Evolutionary conservation across 2,797 vertebrate species (phyloP).

Genomic region (Poliocrania exsul): DNA sequence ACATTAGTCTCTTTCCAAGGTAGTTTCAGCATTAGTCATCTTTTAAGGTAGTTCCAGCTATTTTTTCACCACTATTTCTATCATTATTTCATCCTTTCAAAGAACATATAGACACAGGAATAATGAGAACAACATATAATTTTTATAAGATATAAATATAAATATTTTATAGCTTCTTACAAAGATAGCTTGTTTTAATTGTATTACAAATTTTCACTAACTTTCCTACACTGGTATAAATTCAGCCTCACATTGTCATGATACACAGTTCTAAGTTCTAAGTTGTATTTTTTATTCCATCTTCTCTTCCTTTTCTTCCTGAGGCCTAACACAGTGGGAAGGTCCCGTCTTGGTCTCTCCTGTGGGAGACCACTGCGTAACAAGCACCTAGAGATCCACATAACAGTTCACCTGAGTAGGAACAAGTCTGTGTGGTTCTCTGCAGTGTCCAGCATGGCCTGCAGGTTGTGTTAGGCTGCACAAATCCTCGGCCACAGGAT

Average conservation of each 20-base stretch:
- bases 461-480: not conserved
- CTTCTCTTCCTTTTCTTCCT: not conserved
- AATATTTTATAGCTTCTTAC: not conserved
- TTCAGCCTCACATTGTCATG: not conserved
- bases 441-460: not conserved
- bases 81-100: not conserved
- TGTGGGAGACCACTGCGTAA: not conserved
- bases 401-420: not conserved
- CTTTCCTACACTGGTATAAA: not conserved
- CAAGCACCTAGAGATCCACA: not conserved
- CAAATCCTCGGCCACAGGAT: not conserved
- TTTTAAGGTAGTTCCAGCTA: not conserved
- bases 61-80: not conserved
- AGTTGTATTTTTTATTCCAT: not conserved
- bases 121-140: not conserved
- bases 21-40: not conserved
- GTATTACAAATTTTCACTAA: not conserved
- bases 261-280: not conserved
- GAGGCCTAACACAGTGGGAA: not conserved
- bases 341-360: not conserved
- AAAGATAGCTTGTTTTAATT: not conserved
- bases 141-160: not conserved
- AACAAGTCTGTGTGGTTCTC: not conserved
- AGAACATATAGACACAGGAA: not conserved
- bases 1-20: not conserved